These are phyloP conservation scores for Sakesphorus luctuosus DNA, from an alignment of 2,113 vertebrate species.

Conservation along the genomic window DNA sequence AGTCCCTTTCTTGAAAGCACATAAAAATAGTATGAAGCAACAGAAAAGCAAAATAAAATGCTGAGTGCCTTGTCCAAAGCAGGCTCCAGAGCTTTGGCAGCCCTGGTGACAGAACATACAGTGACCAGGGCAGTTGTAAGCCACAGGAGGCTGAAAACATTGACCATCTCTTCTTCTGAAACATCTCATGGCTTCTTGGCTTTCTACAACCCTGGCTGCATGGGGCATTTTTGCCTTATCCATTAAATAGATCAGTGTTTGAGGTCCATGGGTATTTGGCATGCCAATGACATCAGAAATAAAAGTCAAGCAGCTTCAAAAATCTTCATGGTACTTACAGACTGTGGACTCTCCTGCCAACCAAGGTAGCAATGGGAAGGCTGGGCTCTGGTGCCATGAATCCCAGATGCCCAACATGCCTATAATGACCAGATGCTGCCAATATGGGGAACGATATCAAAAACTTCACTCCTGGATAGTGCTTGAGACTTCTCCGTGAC, in stretches of 20 bases:
- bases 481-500: neutral
- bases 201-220: neutral
- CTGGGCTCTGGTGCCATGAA: neutral
- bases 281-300: neutral
- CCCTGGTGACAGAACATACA: fast-evolving
- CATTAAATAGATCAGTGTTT: neutral
- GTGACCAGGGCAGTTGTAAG: neutral
- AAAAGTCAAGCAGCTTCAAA: neutral
- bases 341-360: neutral
- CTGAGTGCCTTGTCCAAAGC: neutral
- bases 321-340: neutral
- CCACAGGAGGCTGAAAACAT: fast-evolving
- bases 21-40: neutral
- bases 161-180: neutral
- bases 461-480: neutral
- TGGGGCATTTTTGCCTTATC: fast-evolving
- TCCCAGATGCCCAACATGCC: neutral
- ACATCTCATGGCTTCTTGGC: neutral
- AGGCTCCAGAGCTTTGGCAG: neutral
- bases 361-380: neutral
- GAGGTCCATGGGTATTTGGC: neutral
- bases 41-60: neutral
- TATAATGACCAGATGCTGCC: neutral
- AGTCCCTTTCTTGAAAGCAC: neutral
- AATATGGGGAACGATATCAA: neutral